Evolutionary conservation across 2,113 vertebrate genomes (phyloP).

Genomic region (Vimba vimba): DNA sequence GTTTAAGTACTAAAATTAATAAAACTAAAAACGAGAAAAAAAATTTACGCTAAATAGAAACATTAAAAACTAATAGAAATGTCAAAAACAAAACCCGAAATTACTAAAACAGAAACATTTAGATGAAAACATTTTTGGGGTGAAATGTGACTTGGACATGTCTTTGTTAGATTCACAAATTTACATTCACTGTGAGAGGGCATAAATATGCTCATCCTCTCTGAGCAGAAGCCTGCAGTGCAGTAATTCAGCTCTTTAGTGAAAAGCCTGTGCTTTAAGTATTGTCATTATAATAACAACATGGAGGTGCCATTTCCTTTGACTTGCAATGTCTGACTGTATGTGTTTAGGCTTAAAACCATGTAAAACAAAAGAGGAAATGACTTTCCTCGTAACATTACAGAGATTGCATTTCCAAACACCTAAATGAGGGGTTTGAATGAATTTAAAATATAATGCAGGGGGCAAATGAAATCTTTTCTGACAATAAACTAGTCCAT

Average conservation of each 20-base stretch:
- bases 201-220: background rate
- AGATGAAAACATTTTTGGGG: too few relatives aligned
- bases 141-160: background rate
- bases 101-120: background rate
- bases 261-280: constrained; percentile 24
- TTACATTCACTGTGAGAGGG: background rate
- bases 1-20: too few relatives aligned
- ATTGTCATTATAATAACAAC: constrained; percentile 41
- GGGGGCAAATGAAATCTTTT: background rate
- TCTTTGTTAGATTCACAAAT: background rate
- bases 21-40: background rate
- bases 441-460: background rate
- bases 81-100: background rate
- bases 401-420: constrained; percentile 3
- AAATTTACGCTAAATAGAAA: background rate
- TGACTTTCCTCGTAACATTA: background rate
- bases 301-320: constrained; percentile 23
- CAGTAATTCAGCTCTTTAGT: background rate
- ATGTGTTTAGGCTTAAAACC: constrained; percentile 4
- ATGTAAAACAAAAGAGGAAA: background rate
- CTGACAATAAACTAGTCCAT: background rate
- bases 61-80: background rate
- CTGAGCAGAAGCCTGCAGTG: constrained; percentile 2
- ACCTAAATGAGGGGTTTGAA: background rate
- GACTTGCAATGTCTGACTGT: constrained; percentile 13